phyloP scores from a whole-genome alignment of 2,797 vertebrate genomes.

The Sebastiscus tertius region DNA sequence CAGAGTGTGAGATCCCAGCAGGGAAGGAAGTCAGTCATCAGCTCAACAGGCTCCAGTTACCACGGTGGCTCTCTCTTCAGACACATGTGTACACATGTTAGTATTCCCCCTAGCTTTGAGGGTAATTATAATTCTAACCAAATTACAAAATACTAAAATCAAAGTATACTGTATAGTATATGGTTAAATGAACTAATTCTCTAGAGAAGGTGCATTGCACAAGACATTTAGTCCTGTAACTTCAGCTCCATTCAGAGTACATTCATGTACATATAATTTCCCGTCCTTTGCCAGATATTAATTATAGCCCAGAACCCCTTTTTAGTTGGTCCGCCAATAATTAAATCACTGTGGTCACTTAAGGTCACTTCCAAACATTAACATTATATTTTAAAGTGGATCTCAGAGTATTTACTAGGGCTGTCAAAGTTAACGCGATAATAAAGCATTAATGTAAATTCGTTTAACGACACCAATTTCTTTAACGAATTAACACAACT shows the following conservation, averaged over 20 bases:
- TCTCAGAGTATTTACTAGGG: background rate
- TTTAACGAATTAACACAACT: too few species aligned
- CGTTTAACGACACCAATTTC: too few species aligned
- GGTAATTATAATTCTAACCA: background rate
- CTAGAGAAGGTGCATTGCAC: background rate
- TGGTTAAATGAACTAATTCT: background rate
- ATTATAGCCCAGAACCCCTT: background rate
- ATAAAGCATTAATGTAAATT: too few species aligned
- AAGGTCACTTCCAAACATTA: background rate
- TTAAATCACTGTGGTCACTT: background rate
- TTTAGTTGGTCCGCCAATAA: too few species aligned
- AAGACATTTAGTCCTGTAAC: background rate
- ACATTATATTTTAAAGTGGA: background rate
- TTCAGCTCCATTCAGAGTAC: background rate
- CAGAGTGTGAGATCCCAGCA: background rate
- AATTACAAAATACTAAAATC: background rate
- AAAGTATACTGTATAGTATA: background rate
- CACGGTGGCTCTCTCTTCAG: background rate
- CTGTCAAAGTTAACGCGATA: too few species aligned
- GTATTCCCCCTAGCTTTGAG: background rate
- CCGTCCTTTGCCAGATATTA: background rate
- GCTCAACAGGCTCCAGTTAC: background rate
- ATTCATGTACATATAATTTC: background rate
- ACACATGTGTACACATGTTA: background rate
- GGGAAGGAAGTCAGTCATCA: conserved; percentile 11